Conservation (phyloP, 2,888 invertebrate genomes). For the Nineta flava region DNA sequence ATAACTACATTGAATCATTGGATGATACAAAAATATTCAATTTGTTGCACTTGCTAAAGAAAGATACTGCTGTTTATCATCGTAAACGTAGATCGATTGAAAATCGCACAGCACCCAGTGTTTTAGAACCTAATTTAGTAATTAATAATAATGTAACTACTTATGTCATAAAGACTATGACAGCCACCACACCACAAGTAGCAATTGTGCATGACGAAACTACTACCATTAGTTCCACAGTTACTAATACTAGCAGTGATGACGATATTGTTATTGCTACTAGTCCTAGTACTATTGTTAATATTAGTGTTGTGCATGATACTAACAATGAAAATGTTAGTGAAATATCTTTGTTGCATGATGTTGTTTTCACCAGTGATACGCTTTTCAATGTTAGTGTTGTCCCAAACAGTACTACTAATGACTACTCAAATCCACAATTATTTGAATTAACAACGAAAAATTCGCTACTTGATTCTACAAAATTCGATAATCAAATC, state of each 20-base stretch:
- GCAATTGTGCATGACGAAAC: conserved; percentile 4
- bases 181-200: background rate
- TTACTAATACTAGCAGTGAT: background rate
- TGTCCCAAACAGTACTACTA: conserved; percentile 15
- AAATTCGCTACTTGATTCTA: background rate
- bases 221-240: conserved; percentile 4
- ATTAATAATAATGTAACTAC: background rate
- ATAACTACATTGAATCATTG: conserved; percentile 17
- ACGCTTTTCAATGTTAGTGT: conserved; percentile 15
- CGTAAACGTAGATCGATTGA: conserved; percentile 53
- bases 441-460: background rate
- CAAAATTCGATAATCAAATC: background rate
- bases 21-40: conserved; percentile 5
- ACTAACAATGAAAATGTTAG: conserved; percentile 20
- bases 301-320: conserved; percentile 19
- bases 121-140: background rate
- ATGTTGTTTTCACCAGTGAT: conserved; percentile 17
- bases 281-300: conserved; percentile 15
- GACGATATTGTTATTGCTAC: conserved; percentile 10
- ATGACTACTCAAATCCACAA: background rate
- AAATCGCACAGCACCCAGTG: conserved; percentile 3
- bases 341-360: conserved; percentile 16
- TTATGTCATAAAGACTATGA: background rate
- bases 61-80: conserved; percentile 11
- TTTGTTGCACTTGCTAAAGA: background rate